These are phyloP conservation scores for Calcarius ornatus DNA, from an alignment of 2,113 vertebrate genomes.

Conservation along the genomic window DNA sequence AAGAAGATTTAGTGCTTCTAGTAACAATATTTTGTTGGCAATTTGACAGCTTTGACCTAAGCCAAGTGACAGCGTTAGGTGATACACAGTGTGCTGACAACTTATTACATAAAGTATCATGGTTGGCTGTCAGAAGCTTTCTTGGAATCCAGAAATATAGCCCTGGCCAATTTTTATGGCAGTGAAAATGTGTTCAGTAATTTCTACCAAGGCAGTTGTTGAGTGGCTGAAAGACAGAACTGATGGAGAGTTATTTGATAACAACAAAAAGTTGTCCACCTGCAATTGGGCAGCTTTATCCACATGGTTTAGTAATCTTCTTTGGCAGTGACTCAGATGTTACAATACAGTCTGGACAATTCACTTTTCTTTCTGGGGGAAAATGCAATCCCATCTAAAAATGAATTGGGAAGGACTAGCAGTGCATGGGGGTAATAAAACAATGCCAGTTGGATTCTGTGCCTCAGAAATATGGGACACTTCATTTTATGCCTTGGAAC, in stretches of 20 bases:
- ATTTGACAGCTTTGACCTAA: conserved; percentile 64
- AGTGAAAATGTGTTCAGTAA: conserved; percentile 76
- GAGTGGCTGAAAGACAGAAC: conserved; percentile 58
- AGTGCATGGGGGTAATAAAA: background rate
- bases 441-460: background rate
- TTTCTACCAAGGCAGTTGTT: conserved; percentile 72
- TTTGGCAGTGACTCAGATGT: background rate
- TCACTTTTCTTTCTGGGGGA: background rate
- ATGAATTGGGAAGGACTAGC: background rate
- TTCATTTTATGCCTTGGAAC: background rate
- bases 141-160: conserved; percentile 76
- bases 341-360: background rate
- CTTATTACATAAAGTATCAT: conserved; percentile 64
- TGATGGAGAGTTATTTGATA: conserved; percentile 54
- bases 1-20: conserved; percentile 44
- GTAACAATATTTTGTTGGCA: conserved; percentile 62
- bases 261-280: conserved; percentile 54
- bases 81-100: conserved; percentile 70
- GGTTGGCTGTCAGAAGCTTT: conserved; percentile 73
- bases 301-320: conserved; percentile 19
- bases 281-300: conserved; percentile 19
- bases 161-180: conserved; percentile 72
- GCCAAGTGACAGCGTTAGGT: conserved; percentile 65
- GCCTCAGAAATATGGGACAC: background rate
- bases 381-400: background rate